Percentiles rank a stretch among this genome's conserved stretches.
Conservation (phyloP, 2,888 invertebrate genomes). For the Leptinotarsa tumamoca region DNA sequence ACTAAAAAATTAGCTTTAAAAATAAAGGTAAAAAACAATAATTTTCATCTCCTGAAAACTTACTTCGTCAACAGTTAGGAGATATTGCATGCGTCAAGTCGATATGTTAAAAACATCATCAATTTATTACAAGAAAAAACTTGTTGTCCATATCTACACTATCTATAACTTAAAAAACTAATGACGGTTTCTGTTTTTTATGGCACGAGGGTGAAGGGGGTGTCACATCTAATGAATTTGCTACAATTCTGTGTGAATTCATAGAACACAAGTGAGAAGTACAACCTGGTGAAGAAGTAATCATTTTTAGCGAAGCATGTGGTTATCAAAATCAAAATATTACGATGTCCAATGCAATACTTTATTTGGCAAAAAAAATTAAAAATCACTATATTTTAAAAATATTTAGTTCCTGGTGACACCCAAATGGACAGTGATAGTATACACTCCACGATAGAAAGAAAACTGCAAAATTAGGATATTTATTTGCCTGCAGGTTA, state of each 20-base stretch:
- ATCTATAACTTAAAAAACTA: conserved; percentile 17
- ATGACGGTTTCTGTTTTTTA: conserved; percentile 23
- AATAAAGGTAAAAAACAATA: background rate
- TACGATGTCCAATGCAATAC: background rate
- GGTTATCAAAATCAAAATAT: conserved; percentile 21
- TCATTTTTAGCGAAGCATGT: conserved; percentile 25
- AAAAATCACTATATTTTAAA: conserved; percentile 16
- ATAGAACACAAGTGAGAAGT: conserved; percentile 10
- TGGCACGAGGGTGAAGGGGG: conserved; percentile 20
- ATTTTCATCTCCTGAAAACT: background rate
- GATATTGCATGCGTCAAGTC: background rate
- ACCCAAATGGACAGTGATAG: conserved; percentile 25
- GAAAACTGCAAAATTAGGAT: too few relatives aligned
- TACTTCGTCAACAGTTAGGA: background rate
- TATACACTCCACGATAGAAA: background rate
- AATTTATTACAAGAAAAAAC: conserved; percentile 18
- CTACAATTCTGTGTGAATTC: conserved; percentile 13
- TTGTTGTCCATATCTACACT: conserved; percentile 8
- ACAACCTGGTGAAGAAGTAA: conserved; percentile 1
- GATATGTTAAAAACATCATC: background rate
- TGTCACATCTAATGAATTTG: conserved; percentile 23
- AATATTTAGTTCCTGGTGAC: conserved; percentile 20
- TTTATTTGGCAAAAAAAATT: background rate
- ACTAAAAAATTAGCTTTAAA: background rate
- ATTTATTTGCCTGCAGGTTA: background rate